These are phyloP conservation scores for cat (Felis catus) DNA, from an alignment of 2,113 vertebrate genomes.

Conservation along the genomic window F.catus_Fca126_mat1.0 CM031425.1:10892001-10892500, in stretches of 20 bases:
- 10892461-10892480: no score
- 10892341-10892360: no score
- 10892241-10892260: no score
- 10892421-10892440: no score
- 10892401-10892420: no score
- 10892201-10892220: fast-evolving
- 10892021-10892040: not conserved
- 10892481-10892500: no score
- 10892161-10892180: not conserved
- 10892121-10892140: not conserved
- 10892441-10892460: no score
- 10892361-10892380: no score
- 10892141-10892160: not conserved
- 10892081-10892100: not conserved
- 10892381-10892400: no score
- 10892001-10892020: not conserved
- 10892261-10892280: not conserved
- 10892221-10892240: not conserved
- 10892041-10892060: not conserved
- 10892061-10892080: fast-evolving
- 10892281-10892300: no score
- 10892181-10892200: not conserved
- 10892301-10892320: no score
- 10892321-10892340: no score
- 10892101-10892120: not conserved